Percentiles rank a stretch among this genome's conserved stretches.
Conservation (phyloP, 2,113 vertebrate species). For the Vimba vimba region DNA sequence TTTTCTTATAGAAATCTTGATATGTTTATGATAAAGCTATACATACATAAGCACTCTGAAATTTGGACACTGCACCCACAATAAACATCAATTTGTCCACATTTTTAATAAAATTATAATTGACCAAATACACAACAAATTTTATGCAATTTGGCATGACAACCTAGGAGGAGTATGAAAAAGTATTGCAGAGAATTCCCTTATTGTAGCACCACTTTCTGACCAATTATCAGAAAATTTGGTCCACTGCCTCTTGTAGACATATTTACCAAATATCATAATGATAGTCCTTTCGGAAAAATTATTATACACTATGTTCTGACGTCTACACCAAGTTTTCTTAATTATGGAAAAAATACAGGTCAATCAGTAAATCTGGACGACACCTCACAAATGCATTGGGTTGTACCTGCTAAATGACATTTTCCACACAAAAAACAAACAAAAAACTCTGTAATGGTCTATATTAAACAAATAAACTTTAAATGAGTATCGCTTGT, state of each 20-base stretch:
- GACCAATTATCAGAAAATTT: neutral
- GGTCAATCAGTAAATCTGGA: neutral
- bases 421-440: too few species aligned
- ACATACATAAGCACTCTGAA: too few species aligned
- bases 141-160: neutral
- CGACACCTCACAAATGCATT: neutral
- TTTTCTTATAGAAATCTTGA: neutral
- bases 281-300: neutral
- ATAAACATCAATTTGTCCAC: too few species aligned
- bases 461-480: too few species aligned
- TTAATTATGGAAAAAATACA: neutral
- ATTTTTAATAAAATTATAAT: neutral
- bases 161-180: neutral
- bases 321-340: neutral
- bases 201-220: neutral
- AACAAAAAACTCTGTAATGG: too few species aligned
- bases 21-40: neutral
- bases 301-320: neutral
- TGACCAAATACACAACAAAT: neutral
- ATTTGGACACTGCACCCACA: too few species aligned
- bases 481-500: too few species aligned
- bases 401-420: neutral
- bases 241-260: neutral
- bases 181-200: neutral
- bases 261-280: neutral